Evolutionary conservation across 2,113 vertebrate species (phyloP).

Genomic region (Pollimyrus isidori): DNA sequence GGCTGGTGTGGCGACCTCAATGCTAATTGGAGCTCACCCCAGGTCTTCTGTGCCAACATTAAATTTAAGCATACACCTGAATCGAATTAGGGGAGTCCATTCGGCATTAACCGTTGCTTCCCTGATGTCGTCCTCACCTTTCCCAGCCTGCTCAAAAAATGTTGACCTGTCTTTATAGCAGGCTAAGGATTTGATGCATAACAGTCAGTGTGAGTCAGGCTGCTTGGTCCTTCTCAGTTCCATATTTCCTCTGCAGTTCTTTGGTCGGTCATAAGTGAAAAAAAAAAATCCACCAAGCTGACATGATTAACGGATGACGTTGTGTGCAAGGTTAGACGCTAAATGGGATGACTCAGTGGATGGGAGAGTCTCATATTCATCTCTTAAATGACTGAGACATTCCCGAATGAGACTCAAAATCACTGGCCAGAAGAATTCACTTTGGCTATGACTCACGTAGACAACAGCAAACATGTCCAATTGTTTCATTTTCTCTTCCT

Average conservation of each 20-base stretch:
- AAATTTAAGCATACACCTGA: background rate
- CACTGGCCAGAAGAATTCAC: background rate
- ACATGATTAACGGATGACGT: slow-evolving; percentile 25
- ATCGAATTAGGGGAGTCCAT: slow-evolving; percentile 14
- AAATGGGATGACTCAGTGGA: slow-evolving; percentile 39
- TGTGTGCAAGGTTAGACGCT: slow-evolving; percentile 25
- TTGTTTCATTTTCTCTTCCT: background rate
- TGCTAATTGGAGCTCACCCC: background rate
- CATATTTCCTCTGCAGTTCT: background rate
- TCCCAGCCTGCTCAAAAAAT: slow-evolving; percentile 34
- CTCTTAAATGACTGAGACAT: background rate
- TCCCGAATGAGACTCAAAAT: background rate
- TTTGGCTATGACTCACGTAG: background rate
- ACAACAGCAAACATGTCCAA: background rate
- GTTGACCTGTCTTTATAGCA: slow-evolving; percentile 32
- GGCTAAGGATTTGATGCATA: slow-evolving; percentile 23
- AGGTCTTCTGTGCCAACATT: background rate
- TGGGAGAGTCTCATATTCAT: background rate
- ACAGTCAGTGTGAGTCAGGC: background rate
- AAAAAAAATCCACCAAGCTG: slow-evolving; percentile 30
- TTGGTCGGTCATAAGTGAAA: slow-evolving; percentile 14
- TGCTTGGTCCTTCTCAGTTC: background rate
- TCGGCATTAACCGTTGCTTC: background rate
- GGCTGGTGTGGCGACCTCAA: background rate
- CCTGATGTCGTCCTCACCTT: background rate